A percentile compares a stretch with the other conserved stretches of the same genome.
Conservation (phyloP, 2,888 invertebrate species). For the Lasioglossum zephyrum region DNA sequence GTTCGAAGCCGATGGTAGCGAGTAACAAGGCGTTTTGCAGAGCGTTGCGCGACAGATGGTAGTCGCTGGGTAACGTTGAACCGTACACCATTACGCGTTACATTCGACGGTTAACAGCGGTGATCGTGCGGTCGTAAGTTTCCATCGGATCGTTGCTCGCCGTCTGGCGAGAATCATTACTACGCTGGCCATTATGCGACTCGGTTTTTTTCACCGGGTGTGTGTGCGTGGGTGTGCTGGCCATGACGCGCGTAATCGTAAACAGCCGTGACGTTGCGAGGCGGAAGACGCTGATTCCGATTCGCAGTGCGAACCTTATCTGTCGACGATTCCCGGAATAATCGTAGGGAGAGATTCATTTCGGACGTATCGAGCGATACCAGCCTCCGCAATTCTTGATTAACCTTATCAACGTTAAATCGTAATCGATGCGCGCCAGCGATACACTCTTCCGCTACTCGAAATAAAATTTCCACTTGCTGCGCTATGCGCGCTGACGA, state of each 20-base stretch:
- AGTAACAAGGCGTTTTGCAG: slow-evolving; percentile 53
- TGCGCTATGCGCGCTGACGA: not conserved
- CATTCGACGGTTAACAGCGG: slow-evolving; percentile 26
- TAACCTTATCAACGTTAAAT: slow-evolving; percentile 14
- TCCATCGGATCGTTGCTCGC: slow-evolving; percentile 54
- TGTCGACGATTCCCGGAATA: slow-evolving; percentile 60
- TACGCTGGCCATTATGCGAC: slow-evolving; percentile 54
- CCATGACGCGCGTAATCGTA: slow-evolving; percentile 70
- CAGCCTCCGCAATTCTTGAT: not conserved
- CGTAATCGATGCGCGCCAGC: not conserved
- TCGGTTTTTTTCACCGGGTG: slow-evolving; percentile 22
- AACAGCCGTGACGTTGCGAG: slow-evolving; percentile 66
- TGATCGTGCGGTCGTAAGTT: slow-evolving; percentile 50
- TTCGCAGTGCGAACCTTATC: slow-evolving; percentile 49
- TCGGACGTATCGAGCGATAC: not conserved
- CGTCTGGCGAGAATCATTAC: slow-evolving; percentile 54
- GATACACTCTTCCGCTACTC: slow-evolving; percentile 2
- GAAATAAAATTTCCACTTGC: not conserved
- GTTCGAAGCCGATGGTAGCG: slow-evolving; percentile 52
- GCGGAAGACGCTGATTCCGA: slow-evolving; percentile 67
- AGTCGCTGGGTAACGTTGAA: slow-evolving; percentile 58
- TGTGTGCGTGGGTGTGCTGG: slow-evolving; percentile 60
- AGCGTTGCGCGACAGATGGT: slow-evolving; percentile 56
- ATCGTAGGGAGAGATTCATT: slow-evolving; percentile 23
- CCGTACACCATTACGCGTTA: slow-evolving; percentile 58